Evolutionary conservation across 2,113 vertebrate genomes (phyloP).

Genomic region (Pelusios castaneus): DNA sequence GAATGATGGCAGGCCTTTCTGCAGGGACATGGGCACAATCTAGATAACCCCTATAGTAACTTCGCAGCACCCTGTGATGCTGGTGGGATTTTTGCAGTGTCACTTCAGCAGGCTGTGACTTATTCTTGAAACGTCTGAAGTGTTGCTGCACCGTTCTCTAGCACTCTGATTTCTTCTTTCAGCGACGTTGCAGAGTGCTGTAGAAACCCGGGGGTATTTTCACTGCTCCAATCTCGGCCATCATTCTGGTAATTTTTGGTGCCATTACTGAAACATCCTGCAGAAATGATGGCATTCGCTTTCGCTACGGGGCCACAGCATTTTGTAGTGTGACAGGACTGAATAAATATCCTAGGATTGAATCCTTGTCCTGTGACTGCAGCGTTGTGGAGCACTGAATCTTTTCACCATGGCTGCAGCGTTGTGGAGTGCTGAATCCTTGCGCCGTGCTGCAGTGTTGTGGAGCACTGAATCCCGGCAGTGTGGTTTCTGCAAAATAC

Average conservation of each 20-base stretch:
- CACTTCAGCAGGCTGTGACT: neutral
- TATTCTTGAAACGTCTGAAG: neutral
- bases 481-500: neutral
- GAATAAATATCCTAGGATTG: neutral
- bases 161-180: neutral
- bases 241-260: neutral
- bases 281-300: neutral
- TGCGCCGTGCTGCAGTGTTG: neutral
- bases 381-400: neutral
- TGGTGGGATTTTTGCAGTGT: neutral
- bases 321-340: neutral
- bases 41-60: too few relatives aligned
- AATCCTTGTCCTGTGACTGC: too few relatives aligned
- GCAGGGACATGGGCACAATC: too few relatives aligned
- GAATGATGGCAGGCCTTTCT: too few relatives aligned
- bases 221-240: neutral
- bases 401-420: too few relatives aligned
- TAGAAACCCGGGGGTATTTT: neutral
- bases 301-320: neutral
- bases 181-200: neutral
- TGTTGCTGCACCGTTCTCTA: neutral
- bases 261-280: too few relatives aligned
- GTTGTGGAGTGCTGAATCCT: too few relatives aligned
- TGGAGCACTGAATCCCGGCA: neutral
- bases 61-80: too few relatives aligned